phyloP scores from a whole-genome alignment of 2,888 invertebrate species.

The Andrena bicolor region DNA sequence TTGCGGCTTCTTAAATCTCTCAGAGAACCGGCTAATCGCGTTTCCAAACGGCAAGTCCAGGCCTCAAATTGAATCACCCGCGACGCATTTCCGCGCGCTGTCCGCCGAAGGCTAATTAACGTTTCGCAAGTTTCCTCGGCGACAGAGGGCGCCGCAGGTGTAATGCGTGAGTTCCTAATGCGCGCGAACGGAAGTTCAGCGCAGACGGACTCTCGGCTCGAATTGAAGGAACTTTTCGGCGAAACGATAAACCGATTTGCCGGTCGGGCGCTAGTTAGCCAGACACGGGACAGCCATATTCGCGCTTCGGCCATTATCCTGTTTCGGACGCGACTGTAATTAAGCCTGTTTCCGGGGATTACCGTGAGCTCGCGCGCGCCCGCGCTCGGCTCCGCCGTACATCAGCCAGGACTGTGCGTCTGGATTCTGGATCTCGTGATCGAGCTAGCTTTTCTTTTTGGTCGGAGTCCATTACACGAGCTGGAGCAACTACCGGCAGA shows the following conservation, averaged over 20 bases:
- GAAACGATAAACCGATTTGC: constrained; percentile 82
- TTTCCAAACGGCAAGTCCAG: constrained; percentile 14
- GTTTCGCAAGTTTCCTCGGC: constrained; percentile 72
- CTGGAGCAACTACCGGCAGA: constrained; percentile 32
- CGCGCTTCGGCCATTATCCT: constrained; percentile 77
- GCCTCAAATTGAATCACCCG: constrained; percentile 57
- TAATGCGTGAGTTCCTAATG: constrained; percentile 74
- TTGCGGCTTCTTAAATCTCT: not conserved
- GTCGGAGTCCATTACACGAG: constrained; percentile 52
- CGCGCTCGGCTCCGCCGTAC: constrained; percentile 8
- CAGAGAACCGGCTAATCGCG: not conserved
- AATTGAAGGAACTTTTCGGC: constrained; percentile 80
- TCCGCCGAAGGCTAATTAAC: constrained; percentile 69
- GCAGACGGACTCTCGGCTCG: constrained; percentile 78
- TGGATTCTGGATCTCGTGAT: not conserved
- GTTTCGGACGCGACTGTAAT: constrained; percentile 79
- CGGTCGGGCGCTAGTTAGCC: constrained; percentile 80
- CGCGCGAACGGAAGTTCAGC: constrained; percentile 62
- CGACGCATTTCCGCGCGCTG: constrained; percentile 54
- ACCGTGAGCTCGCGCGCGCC: constrained; percentile 53
- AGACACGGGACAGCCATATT: constrained; percentile 81
- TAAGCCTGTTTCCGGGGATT: constrained; percentile 82
- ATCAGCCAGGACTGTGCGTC: constrained; percentile 43
- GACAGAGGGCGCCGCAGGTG: constrained; percentile 66
- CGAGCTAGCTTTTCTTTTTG: constrained; percentile 58